Percentiles rank a stretch among this genome's conserved stretches.
Evolutionary conservation across 2,888 invertebrate species (phyloP).

Genomic region (Ptychoptera albimana): DNA sequence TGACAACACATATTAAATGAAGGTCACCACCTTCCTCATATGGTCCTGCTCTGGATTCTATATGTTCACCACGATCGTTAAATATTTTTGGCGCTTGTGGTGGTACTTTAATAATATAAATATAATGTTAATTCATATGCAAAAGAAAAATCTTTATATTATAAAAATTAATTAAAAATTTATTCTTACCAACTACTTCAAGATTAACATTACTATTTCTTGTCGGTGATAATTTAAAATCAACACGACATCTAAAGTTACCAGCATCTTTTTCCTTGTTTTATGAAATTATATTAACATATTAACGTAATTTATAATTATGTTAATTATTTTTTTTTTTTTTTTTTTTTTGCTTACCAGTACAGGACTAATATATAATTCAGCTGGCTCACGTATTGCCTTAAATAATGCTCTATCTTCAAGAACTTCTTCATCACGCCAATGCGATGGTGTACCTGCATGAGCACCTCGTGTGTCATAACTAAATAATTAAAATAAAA

Average conservation of each 20-base stretch:
- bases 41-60: slow-evolving; percentile 44
- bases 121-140: no score
- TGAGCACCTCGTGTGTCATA: slow-evolving; percentile 43
- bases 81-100: slow-evolving; percentile 53
- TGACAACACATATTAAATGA: slow-evolving; percentile 52
- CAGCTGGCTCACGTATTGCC: slow-evolving; percentile 40
- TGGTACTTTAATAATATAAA: slow-evolving; percentile 36
- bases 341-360: slow-evolving; percentile 27
- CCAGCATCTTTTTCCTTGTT: slow-evolving; percentile 49
- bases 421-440: slow-evolving; percentile 42
- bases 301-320: not conserved
- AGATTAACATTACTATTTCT: slow-evolving; percentile 61
- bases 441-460: slow-evolving; percentile 40
- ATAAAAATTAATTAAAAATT: no score
- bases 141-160: no score
- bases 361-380: slow-evolving; percentile 41
- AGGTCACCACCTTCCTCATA: slow-evolving; percentile 54
- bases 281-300: slow-evolving; percentile 2
- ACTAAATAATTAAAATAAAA: slow-evolving; percentile 23
- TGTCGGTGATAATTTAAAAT: slow-evolving; percentile 61
- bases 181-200: slow-evolving; percentile 57
- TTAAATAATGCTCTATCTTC: slow-evolving; percentile 43
- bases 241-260: slow-evolving; percentile 59
- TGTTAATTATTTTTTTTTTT: no score
- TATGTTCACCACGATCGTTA: slow-evolving; percentile 46